Percentiles rank a stretch among this genome's conserved stretches.
Conservation (phyloP, 30 jellyfish, hydroid and myxozoan genomes). For the Cassiopea andromeda region DNA sequence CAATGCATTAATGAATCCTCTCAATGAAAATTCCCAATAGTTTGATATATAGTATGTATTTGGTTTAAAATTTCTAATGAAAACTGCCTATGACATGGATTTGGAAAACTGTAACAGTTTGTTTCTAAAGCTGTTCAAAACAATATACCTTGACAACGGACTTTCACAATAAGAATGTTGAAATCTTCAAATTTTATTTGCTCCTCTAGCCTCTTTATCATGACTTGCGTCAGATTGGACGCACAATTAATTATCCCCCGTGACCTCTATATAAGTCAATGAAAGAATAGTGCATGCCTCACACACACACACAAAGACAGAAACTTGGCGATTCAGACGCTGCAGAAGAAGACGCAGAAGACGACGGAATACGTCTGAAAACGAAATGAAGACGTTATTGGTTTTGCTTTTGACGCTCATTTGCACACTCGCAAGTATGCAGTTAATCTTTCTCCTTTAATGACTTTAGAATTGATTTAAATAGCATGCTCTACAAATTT, state of each 20-base stretch:
- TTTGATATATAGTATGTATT: too few species aligned
- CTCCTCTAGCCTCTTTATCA: slow-evolving; percentile 12
- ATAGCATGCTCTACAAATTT: too few species aligned
- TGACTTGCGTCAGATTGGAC: neutral
- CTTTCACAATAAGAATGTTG: slow-evolving; percentile 13
- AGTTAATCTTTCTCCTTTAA: neutral
- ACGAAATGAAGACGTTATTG: neutral
- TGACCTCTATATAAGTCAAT: neutral
- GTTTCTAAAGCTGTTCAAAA: too few species aligned
- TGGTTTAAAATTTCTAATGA: too few species aligned
- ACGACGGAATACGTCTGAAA: neutral
- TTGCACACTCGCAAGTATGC: neutral
- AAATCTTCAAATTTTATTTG: slow-evolving; percentile 1
- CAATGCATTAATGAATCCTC: too few species aligned
- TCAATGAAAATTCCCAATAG: too few species aligned
- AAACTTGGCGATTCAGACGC: neutral
- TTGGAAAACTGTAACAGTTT: too few species aligned
- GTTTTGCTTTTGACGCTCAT: slow-evolving; percentile 7
- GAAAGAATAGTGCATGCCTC: neutral
- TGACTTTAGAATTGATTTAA: too few species aligned
- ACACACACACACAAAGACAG: neutral
- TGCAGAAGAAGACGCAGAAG: neutral
- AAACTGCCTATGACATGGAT: too few species aligned
- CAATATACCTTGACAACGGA: slow-evolving; percentile 41
- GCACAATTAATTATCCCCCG: neutral